These are phyloP conservation scores for Tinamus major DNA, from an alignment of 2,797 vertebrate species.

Conservation along the genomic window DNA sequence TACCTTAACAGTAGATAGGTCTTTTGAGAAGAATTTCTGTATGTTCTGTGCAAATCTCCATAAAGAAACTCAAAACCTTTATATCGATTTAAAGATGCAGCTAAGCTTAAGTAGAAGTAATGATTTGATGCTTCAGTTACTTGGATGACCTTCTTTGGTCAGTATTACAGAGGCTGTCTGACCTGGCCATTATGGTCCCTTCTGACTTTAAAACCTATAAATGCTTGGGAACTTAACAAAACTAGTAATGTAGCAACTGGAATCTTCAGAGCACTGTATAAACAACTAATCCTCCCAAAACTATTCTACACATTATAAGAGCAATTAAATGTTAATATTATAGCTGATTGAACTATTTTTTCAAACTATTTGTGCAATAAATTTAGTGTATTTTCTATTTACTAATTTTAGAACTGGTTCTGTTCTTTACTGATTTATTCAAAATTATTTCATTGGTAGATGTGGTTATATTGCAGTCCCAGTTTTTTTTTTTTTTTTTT, in stretches of 20 bases:
- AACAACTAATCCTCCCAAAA: neutral
- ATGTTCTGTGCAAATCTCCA: neutral
- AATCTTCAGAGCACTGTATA: neutral
- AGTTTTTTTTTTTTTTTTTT: neutral
- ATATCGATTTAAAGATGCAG: neutral
- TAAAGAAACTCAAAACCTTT: neutral
- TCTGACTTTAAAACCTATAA: slow-evolving; percentile 5
- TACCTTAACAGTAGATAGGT: neutral
- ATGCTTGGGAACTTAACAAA: neutral
- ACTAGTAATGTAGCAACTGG: neutral
- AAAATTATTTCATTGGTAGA: neutral
- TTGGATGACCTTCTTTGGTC: neutral
- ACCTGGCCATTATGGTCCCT: neutral
- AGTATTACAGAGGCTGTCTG: neutral
- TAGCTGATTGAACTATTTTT: neutral
- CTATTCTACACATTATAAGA: neutral
- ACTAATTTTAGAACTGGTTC: neutral
- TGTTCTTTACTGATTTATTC: slow-evolving; percentile 7
- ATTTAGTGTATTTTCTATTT: neutral
- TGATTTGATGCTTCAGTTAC: neutral
- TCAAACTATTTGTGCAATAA: neutral
- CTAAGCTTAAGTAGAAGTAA: neutral
- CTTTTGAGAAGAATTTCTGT: neutral
- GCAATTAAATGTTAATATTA: neutral
- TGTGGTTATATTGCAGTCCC: neutral